Evolutionary conservation across 1,140 invertebrate genomes (phyloP).

Genomic region (Orussus abietinus): DNA sequence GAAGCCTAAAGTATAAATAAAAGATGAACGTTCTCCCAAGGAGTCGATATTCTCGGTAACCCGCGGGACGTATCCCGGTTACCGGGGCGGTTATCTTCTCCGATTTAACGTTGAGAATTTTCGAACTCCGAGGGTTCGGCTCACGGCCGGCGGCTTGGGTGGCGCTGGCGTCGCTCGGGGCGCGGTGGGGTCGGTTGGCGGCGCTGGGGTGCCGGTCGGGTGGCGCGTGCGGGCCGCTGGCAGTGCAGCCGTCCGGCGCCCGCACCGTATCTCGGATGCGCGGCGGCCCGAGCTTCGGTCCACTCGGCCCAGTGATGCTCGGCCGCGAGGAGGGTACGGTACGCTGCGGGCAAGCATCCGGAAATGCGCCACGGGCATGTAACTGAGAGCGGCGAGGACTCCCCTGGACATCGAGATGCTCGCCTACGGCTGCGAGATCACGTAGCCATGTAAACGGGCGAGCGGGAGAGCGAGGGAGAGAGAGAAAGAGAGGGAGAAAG

Average conservation of each 20-base stretch:
- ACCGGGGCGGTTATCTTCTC: too few relatives aligned
- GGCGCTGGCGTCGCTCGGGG: conserved; percentile 14
- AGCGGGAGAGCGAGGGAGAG: too few relatives aligned
- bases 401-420: conserved; percentile 54
- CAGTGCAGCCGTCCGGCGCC: conserved; percentile 38
- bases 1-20: background rate
- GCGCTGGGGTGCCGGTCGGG: conserved; percentile 15
- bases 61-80: too few relatives aligned
- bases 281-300: conserved; percentile 26
- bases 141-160: conserved; percentile 7
- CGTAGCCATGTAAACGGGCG: conserved; percentile 58
- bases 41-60: too few relatives aligned
- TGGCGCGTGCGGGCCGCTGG: conserved; percentile 29
- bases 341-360: conserved; percentile 23
- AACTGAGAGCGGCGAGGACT: conserved; percentile 19
- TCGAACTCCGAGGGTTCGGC: too few relatives aligned
- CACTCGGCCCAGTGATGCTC: conserved; percentile 23
- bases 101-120: too few relatives aligned
- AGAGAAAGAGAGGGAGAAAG: too few relatives aligned
- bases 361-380: conserved; percentile 41
- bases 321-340: conserved; percentile 9
- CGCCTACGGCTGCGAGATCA: conserved; percentile 61
- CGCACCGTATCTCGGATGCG: conserved; percentile 43
- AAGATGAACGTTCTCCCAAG: background rate
- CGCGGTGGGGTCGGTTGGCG: conserved; percentile 12